Evolutionary conservation across 2,888 invertebrate species (phyloP).

Genomic region (Apotomis capreana): DNA sequence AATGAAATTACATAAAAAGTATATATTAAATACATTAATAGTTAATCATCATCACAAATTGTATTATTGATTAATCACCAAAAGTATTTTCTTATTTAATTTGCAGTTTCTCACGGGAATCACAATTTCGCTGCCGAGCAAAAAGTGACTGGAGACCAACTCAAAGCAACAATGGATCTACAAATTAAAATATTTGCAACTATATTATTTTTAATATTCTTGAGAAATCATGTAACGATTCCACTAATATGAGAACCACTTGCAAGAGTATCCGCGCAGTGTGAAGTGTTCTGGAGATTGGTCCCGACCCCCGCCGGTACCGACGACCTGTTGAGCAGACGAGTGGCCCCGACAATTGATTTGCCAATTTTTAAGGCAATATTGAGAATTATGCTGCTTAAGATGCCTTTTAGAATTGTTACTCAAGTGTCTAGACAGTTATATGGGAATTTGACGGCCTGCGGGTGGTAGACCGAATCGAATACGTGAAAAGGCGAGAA

Average conservation of each 20-base stretch:
- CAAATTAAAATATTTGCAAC: constrained; percentile 38
- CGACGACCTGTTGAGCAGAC: constrained; percentile 16
- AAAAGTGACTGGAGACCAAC: constrained; percentile 6
- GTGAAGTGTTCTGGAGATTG: constrained; percentile 24
- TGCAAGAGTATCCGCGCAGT: constrained; percentile 17
- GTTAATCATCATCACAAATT: too few relatives aligned
- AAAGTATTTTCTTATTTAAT: too few relatives aligned
- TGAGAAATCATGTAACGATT: constrained; percentile 25
- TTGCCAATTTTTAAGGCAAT: constrained; percentile 13
- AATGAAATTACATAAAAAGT: too few relatives aligned
- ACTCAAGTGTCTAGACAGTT: constrained; percentile 1
- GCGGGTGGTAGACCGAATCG: background rate
- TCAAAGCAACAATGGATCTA: constrained; percentile 23
- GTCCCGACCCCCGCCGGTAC: background rate
- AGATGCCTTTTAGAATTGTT: constrained; percentile 4
- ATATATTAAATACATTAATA: too few relatives aligned
- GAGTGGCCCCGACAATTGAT: constrained; percentile 15
- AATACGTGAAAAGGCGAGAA: background rate
- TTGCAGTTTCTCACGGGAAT: constrained; percentile 28
- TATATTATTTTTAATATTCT: constrained; percentile 12
- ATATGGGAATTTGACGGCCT: background rate
- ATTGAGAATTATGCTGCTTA: constrained; percentile 3
- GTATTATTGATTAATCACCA: too few relatives aligned
- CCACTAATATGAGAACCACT: constrained; percentile 22
- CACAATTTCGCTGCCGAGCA: background rate